Evolutionary conservation across 2,888 invertebrate species (phyloP).

Genomic region (Dolichopus griseipennis): DNA sequence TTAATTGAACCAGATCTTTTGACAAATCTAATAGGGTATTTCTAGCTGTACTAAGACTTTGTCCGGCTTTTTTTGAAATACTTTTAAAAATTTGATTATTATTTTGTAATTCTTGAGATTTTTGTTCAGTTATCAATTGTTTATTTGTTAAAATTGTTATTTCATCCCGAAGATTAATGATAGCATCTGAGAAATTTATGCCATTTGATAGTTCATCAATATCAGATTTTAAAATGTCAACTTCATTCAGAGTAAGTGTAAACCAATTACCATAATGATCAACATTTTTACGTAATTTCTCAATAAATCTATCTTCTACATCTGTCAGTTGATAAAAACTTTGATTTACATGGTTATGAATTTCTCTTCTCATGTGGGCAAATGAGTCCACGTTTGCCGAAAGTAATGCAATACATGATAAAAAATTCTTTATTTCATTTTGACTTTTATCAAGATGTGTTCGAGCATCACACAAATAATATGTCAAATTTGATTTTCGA

Average conservation of each 20-base stretch:
- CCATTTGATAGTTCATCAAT: slow-evolving; percentile 59
- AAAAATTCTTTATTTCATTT: slow-evolving; percentile 70
- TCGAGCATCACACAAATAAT: slow-evolving; percentile 61
- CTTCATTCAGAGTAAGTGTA: slow-evolving; percentile 62
- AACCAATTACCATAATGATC: slow-evolving; percentile 68
- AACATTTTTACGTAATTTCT: slow-evolving; percentile 44
- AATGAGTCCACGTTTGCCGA: slow-evolving; percentile 73
- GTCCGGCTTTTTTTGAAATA: slow-evolving; percentile 61
- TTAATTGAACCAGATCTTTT: slow-evolving; percentile 87
- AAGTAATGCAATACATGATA: slow-evolving; percentile 67
- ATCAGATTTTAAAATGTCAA: slow-evolving; percentile 63
- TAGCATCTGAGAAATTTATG: slow-evolving; percentile 58
- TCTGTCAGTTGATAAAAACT: slow-evolving; percentile 28
- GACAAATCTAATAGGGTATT: slow-evolving; percentile 79
- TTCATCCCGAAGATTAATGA: slow-evolving; percentile 59
- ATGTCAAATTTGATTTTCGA: slow-evolving; percentile 64
- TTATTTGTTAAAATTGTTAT: slow-evolving; percentile 67
- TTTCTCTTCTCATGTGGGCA: slow-evolving; percentile 58
- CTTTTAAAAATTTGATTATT: slow-evolving; percentile 63
- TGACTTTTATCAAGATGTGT: slow-evolving; percentile 71
- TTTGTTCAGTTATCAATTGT: slow-evolving; percentile 54
- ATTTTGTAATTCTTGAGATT: slow-evolving; percentile 61
- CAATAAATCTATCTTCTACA: slow-evolving; percentile 36
- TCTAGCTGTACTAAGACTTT: slow-evolving; percentile 58
- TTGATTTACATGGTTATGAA: slow-evolving; percentile 27